Percentiles rank a stretch among this genome's conserved stretches.
Conservation (phyloP, 2,888 invertebrate species). For the Caradrina kadenii region DNA sequence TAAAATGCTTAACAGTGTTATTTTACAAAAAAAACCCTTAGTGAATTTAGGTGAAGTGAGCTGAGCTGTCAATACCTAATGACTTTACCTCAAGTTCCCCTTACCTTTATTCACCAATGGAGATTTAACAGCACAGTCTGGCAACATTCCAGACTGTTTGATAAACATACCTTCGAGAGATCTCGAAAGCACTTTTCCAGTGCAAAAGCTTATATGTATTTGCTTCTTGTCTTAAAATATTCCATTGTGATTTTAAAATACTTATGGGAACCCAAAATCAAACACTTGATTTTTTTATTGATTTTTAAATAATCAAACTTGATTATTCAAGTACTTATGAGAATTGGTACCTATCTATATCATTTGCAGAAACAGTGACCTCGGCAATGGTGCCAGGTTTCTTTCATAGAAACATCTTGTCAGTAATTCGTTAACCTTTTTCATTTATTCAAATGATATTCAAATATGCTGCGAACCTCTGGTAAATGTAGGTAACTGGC, state of each 20-base stretch:
- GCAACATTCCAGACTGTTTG: not conserved
- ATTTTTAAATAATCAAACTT: conserved; percentile 5
- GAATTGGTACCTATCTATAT: not conserved
- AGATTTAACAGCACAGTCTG: too few species aligned
- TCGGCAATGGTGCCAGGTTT: conserved; percentile 5
- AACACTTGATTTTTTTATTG: conserved; percentile 1
- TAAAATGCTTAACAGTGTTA: too few species aligned
- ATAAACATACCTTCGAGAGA: conserved; percentile 8
- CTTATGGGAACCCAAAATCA: not conserved
- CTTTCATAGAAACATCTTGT: conserved; percentile 17
- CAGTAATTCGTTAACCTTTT: conserved; percentile 8
- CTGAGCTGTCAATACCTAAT: too few species aligned
- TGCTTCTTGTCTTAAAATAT: too few species aligned
- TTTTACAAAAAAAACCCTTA: too few species aligned
- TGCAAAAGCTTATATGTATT: conserved; percentile 1
- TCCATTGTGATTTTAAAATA: too few species aligned
- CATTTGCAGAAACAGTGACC: conserved; percentile 24
- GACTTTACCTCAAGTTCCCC: too few species aligned
- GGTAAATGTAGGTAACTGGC: not conserved
- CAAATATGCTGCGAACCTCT: conserved; percentile 15
- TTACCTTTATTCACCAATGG: too few species aligned
- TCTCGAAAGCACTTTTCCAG: not conserved
- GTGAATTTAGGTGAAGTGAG: too few species aligned
- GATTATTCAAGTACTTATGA: conserved; percentile 8
- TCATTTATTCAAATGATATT: conserved; percentile 50